Conservation (phyloP, 2,888 invertebrate species). For the Rambutsinella grinnellia region DNA sequence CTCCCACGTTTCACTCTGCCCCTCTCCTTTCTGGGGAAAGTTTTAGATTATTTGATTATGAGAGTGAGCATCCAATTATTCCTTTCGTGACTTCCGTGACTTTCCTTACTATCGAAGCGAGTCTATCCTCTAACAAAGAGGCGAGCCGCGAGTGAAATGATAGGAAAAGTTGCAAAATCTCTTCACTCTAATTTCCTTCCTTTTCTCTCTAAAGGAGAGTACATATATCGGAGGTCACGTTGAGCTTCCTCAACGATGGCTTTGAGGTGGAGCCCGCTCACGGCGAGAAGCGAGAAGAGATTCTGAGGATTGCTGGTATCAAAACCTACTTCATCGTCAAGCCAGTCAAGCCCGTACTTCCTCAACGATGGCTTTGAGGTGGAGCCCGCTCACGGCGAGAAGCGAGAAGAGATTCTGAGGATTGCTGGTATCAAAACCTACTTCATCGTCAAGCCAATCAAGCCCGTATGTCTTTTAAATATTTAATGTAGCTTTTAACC, state of each 20-base stretch:
- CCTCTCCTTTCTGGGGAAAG: too few relatives aligned
- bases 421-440: constrained; percentile 92
- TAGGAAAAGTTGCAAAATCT: too few relatives aligned
- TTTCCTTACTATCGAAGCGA: too few relatives aligned
- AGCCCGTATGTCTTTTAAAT: constrained; percentile 77
- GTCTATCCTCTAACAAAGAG: too few relatives aligned
- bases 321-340: constrained; percentile 92
- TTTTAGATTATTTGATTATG: too few relatives aligned
- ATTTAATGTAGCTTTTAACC: too few relatives aligned
- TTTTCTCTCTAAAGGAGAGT: constrained; percentile 75
- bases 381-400: constrained; percentile 87
- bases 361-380: constrained; percentile 79
- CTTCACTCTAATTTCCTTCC: too few relatives aligned
- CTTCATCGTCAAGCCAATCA: constrained; percentile 88
- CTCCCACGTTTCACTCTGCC: too few relatives aligned
- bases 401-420: constrained; percentile 89
- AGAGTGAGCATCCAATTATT: too few relatives aligned
- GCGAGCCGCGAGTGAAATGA: too few relatives aligned
- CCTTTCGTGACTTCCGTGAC: too few relatives aligned
- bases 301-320: constrained; percentile 86
- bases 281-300: constrained; percentile 93
- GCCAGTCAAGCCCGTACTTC: constrained; percentile 80
- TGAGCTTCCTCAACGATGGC: constrained; percentile 87
- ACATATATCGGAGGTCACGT: constrained; percentile 92
- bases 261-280: constrained; percentile 91